phyloP scores from a whole-genome alignment of 2,797 vertebrate species.

The Limosa lapponica region DNA sequence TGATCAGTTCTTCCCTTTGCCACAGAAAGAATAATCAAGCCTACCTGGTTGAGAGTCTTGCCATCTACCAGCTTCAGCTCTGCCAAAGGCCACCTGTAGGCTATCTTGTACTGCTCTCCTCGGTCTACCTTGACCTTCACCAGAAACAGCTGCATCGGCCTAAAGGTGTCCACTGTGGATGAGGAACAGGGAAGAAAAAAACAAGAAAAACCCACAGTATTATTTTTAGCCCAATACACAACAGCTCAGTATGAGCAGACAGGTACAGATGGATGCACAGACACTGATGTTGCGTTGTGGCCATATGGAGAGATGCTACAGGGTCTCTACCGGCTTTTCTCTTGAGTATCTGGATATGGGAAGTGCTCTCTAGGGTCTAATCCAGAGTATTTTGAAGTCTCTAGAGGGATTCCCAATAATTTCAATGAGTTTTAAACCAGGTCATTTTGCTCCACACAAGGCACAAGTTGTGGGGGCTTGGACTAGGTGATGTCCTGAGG shows the following conservation, averaged over 20 bases:
- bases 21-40: not conserved
- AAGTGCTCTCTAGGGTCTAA: not conserved
- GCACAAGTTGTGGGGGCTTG: not conserved
- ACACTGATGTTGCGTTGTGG: not conserved
- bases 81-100: constrained; percentile 23
- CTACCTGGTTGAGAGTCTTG: constrained; percentile 45
- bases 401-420: not conserved
- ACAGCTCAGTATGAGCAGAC: not conserved
- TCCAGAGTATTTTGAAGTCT: not conserved
- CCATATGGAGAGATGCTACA: no score
- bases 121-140: constrained; percentile 42
- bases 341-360: not conserved
- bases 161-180: not conserved
- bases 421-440: not conserved
- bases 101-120: constrained; percentile 41
- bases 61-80: constrained; percentile 62
- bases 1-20: not conserved
- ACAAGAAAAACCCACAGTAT: rapidly evolving
- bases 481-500: no score
- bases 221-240: not conserved
- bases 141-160: not conserved
- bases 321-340: not conserved
- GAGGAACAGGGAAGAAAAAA: not conserved
- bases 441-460: not conserved
- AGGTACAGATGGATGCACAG: not conserved